Evolutionary conservation across 53 echinoderm and acorn worm species (phyloP), one percentile per base, ranked within the genome.

Genomic region (Pentamera pediparva): DNA sequence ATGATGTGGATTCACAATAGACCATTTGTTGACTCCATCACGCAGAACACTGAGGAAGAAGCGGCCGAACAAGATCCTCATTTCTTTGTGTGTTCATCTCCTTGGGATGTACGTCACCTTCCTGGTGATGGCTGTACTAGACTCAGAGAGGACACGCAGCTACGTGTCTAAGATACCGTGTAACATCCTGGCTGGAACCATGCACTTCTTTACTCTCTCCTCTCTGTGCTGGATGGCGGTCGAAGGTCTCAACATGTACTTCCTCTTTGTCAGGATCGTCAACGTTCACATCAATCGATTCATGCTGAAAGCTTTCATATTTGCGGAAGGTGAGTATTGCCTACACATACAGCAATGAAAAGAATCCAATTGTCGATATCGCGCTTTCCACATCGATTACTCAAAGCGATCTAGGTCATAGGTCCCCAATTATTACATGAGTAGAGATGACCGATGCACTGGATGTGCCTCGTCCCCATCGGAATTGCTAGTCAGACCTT

Each of bases 211-310:
- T 75, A 89, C 86, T 9, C 43, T 92, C 39, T 43, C 92, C 6
- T 89, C 92, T 5, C 78, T 92, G 20, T 88, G 73, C 35, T 92
- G 92, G 92, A 92, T 92, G 92, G 76, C 64, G 27, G 89, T 92
- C 20, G 89, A 92, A 51, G 89, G 86, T 2, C 82, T 64, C 69
- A 92, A 92, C 53, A 83, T 92, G 86, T 78, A 92, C 61, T 59
- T 76, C 6, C 52, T 83, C 22, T 84, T 89, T 51, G 81, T 92
- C 10, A 58, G 49, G 37, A 82, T 92, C 21, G 48, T 88, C 71
- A 82, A 92, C 78, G 60, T 67, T 2, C 84, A 92, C 73, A 40
- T 88, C 21, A 69, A 78, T 0, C 39, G 47, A 6, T 84, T 87
- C 33, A 70, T 92, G 50, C 20, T 80, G 59, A 92, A 92, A 73